These are phyloP conservation scores for Morus bassanus DNA, from an alignment of 2,797 vertebrate species.

Conservation along the genomic window DNA sequence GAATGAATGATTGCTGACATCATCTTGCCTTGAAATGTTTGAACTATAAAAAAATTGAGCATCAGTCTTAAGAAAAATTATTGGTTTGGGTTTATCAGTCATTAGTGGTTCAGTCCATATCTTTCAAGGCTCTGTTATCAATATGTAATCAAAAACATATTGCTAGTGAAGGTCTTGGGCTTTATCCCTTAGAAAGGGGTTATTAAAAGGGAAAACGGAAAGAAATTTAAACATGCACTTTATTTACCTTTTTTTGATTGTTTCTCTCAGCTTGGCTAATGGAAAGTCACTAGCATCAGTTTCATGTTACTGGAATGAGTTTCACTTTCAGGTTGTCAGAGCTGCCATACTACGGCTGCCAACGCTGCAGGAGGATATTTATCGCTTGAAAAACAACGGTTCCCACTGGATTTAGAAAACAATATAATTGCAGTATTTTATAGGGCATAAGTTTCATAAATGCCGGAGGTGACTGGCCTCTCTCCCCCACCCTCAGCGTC, in stretches of 20 bases:
- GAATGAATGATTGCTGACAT: background rate
- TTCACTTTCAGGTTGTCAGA: constrained; percentile 22
- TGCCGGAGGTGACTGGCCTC: background rate
- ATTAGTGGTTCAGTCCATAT: background rate
- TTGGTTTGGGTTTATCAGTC: background rate
- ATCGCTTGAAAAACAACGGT: constrained; percentile 23
- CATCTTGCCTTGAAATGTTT: background rate
- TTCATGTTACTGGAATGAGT: constrained; percentile 21
- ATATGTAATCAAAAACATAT: background rate
- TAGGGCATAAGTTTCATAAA: constrained; percentile 17
- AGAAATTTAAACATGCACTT: background rate
- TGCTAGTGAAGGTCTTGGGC: background rate
- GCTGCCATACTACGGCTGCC: constrained; percentile 1
- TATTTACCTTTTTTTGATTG: background rate
- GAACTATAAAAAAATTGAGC: background rate
- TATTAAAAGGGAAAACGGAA: background rate
- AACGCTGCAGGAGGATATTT: constrained; percentile 37
- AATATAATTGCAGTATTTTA: constrained; percentile 42
- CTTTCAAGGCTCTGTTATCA: background rate
- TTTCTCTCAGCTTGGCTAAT: constrained; percentile 1
- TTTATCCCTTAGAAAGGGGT: background rate
- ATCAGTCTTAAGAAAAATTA: background rate
- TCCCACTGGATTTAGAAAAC: constrained; percentile 47
- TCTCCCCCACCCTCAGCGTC: background rate
- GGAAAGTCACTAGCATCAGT: background rate